Percentiles rank a stretch among this genome's conserved stretches.
These are phyloP conservation scores for Venusia cambrica DNA, from an alignment of 2,888 invertebrate species.

Conservation along the genomic window DNA sequence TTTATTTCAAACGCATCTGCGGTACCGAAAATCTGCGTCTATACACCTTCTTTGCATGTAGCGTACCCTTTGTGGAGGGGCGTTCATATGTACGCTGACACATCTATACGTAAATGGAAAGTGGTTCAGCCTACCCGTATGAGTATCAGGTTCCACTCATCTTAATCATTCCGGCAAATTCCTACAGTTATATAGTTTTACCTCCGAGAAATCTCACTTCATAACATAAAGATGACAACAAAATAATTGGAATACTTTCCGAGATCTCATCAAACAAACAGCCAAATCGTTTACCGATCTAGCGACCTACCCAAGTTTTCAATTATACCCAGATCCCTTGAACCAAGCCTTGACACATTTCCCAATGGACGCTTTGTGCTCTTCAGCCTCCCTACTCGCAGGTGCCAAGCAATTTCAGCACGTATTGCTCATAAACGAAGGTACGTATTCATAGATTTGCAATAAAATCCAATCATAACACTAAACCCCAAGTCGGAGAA, in stretches of 20 bases:
- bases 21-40: too few species aligned
- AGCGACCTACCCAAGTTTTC: conserved; percentile 36
- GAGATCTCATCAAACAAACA: conserved; percentile 12
- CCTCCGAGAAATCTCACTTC: too few species aligned
- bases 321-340: conserved; percentile 38
- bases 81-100: too few species aligned
- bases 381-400: conserved; percentile 18
- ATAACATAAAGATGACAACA: conserved; percentile 1
- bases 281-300: conserved; percentile 37
- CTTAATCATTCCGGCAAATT: too few species aligned
- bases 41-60: too few species aligned
- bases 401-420: conserved; percentile 30
- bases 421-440: conserved; percentile 31
- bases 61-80: too few species aligned
- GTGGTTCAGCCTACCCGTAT: too few species aligned
- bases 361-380: conserved; percentile 30
- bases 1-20: too few species aligned
- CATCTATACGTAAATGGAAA: too few species aligned
- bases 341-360: conserved; percentile 59
- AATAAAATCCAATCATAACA: conserved; percentile 15
- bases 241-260: conserved; percentile 13
- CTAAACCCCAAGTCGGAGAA: conserved; percentile 14
- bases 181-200: too few species aligned
- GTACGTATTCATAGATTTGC: conserved; percentile 8
- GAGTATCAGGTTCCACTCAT: too few species aligned